Evolutionary conservation across 2,797 vertebrate species (phyloP), one percentile per base, ranked within the genome.

Genomic region (Cheirogaleus major): DNA sequence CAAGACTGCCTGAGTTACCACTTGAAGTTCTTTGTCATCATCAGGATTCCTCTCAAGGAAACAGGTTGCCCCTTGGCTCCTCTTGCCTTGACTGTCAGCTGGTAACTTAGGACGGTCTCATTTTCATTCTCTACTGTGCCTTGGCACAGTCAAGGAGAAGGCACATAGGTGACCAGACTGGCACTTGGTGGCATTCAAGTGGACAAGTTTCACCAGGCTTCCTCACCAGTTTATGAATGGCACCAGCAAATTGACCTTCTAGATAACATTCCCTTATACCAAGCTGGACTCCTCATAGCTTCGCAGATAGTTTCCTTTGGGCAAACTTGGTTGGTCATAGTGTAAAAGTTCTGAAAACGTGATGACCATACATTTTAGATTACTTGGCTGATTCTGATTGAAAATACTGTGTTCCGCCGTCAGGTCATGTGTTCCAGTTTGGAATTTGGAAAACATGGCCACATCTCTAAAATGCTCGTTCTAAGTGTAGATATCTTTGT

Each of bases 11-110:
- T 67, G 43, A 81, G 87, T 97, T 90, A 92, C 81, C 30, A 4
- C 22, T 11, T 8, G 0, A 80, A 86, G 63, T 27, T 15, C 0
- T 67, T 95, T 98, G 75, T 30, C 57, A 89, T 98, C 90, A 96
- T 0, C 95, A 83, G 57, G 88, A 89, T 96, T 35, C 70, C 91
- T 83, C 25, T 75, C 90, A 75, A 80, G 94, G 96, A 97, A 43
- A 52, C 75, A 87, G 3, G 27, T 84, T 78, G 59, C 96, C 86
- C 45, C 78, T 2, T n/a, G 43, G 76, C 59, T 87, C 59, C 2
- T 89, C 86, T 97, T 89, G 89, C 97, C 69, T 38, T 17, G 79
- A 13, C 89, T 73, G 59, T 83, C 82, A 95, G 0, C 0, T 93
- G 72, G 65, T 87, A 85, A 9, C 94, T 38, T 55, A 55, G 57